Base-by-base conservation (phyloP, 2,797 vertebrate species). In the Sebastes kiyomatsui region DNA sequence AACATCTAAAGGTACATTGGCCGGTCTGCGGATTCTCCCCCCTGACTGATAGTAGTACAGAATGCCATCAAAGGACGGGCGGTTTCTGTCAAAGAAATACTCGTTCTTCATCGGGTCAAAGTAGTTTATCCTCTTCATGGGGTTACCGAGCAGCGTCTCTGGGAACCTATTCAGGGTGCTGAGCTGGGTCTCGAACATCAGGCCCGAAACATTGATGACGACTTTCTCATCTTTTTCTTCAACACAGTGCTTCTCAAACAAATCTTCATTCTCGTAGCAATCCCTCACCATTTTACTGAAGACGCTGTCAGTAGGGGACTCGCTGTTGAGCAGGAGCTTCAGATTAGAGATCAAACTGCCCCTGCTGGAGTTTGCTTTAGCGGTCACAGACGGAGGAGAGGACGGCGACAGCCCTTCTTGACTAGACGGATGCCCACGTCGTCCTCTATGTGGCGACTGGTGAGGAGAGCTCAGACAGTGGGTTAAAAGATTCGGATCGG, bases 21-120 rank as follows among this genome's bases (percentile, higher is more conserved):
- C 98, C 0, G 99, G 99, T 87, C 99, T 96, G 67, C 98, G 96
- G 72, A 99, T 96, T 91, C 97, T 97, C 4, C 99, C 98, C 2
- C 98, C 98, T 0, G 99, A 99, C 74, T 99, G 99, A 75, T 99
- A 99, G 85, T 97, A 99, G 92, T 98, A 99, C 3, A 99, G 94
- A 80, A 99, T 97, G 33, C 98, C 98, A 83, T 99, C 99, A 80
- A 99, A 99, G 79, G 98, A 97, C 11, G 98, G 98, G 3, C 99
- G 96, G 87, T 99, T 99, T 84, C 99, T 94, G 76, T 99, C 98
- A 73, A 99, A 99, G 91, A 99, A 99, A 82, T 99, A 99, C 14
- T 99, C 97, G 0, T 99, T 99, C 87, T 90, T 98, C 97, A 99
- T 98, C 8, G 97, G 97, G 91, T 99, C 98, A 1, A 99, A 99